These are phyloP conservation scores for Crocuta crocuta DNA, from an alignment of 2,113 vertebrate genomes.

Conservation along the genomic window DNA sequence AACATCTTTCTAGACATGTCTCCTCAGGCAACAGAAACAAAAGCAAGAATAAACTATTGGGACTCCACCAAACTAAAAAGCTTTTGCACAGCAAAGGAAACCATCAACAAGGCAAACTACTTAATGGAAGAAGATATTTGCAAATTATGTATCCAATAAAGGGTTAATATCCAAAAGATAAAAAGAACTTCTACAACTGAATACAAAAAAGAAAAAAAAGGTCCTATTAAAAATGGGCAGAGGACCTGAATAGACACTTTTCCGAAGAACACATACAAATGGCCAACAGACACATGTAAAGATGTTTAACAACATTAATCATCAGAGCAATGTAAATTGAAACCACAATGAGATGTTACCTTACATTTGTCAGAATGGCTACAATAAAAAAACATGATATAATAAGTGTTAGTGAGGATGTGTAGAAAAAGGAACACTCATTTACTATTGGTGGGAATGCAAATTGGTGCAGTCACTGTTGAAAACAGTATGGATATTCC, in stretches of 20 bases:
- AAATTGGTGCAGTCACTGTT: background rate
- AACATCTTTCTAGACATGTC: background rate
- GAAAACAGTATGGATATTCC: background rate
- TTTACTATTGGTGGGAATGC: background rate
- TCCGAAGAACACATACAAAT: background rate
- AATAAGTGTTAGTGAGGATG: background rate
- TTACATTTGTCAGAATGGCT: background rate
- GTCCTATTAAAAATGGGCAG: background rate
- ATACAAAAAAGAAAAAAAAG: background rate
- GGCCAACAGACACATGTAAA: background rate
- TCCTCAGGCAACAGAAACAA: background rate
- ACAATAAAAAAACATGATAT: background rate
- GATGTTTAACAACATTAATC: background rate
- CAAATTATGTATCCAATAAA: background rate
- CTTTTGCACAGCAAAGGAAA: background rate
- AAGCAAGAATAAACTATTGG: background rate
- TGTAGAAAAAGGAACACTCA: background rate
- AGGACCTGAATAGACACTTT: background rate
- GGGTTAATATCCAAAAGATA: background rate
- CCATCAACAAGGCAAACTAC: background rate
- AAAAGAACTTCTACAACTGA: background rate
- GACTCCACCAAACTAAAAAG: background rate
- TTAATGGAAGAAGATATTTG: background rate
- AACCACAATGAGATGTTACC: background rate
- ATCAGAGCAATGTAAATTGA: background rate